Conservation (phyloP, 2,113 vertebrate species). For the Rhadina sibilatrix region DNA sequence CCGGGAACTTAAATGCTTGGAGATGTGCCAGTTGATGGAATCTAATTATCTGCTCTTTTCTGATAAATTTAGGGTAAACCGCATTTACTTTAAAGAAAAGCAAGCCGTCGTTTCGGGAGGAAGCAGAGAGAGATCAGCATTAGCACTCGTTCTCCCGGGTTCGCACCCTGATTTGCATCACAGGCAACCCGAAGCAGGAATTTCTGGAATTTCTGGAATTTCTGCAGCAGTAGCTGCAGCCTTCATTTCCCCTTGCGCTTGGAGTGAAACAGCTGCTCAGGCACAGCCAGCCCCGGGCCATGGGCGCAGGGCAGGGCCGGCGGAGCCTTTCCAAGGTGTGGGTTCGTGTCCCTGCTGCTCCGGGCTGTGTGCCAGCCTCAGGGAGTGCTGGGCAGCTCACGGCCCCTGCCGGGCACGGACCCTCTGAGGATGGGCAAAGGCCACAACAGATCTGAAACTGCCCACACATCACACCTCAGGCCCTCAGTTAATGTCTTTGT, state of each 20-base stretch:
- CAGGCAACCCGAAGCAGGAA: constrained; percentile 3
- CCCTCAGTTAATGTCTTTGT: no score
- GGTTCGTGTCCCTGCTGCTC: neutral
- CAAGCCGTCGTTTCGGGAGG: neutral
- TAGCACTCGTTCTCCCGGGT: neutral
- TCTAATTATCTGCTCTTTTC: neutral
- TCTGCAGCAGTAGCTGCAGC: constrained; percentile 23
- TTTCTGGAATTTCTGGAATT: constrained; percentile 63
- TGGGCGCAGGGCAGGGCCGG: fast-evolving
- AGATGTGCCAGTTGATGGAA: neutral
- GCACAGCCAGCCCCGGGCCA: neutral
- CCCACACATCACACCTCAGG: fast-evolving
- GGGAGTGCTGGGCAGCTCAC: no score
- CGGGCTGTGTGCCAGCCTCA: fast-evolving
- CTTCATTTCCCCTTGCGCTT: neutral
- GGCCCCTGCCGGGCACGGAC: neutral
- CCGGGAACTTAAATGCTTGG: neutral
- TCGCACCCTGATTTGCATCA: neutral
- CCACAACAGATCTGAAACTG: neutral
- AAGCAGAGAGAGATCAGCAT: neutral
- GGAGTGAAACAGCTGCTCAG: neutral
- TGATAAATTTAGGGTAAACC: neutral
- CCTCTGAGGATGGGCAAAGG: neutral
- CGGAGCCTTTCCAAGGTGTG: fast-evolving
- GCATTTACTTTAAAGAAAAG: neutral